phyloP scores from a whole-genome alignment of 1,140 invertebrate species.

The Marisa cornuarietis region DNA sequence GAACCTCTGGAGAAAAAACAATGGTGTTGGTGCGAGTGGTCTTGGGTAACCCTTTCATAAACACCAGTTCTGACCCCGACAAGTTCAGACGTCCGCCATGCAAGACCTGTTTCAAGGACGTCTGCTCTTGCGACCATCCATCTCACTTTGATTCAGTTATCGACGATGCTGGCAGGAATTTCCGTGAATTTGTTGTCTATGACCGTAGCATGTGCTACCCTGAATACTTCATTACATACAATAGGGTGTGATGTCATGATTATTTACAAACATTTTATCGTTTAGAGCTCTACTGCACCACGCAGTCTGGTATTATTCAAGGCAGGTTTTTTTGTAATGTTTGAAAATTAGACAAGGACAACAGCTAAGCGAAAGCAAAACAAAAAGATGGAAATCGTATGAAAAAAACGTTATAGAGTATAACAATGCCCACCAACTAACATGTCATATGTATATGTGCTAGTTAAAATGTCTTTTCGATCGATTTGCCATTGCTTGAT shows the following conservation, averaged over 20 bases:
- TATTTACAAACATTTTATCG: too few relatives aligned
- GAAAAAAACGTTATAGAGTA: too few relatives aligned
- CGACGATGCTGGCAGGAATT: constrained; percentile 39
- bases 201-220: constrained; percentile 47
- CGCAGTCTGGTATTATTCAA: too few relatives aligned
- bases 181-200: constrained; percentile 55
- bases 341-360: too few relatives aligned
- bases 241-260: constrained; percentile 20
- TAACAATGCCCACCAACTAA: too few relatives aligned
- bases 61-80: constrained; percentile 8
- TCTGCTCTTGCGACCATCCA: constrained; percentile 2
- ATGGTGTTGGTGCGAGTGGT: constrained; percentile 39
- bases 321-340: too few relatives aligned
- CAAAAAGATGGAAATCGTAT: too few relatives aligned
- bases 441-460: too few relatives aligned
- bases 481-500: too few relatives aligned
- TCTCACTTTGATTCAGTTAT: constrained; percentile 41
- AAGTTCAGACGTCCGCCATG: constrained; percentile 36
- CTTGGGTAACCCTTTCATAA: constrained; percentile 36
- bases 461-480: too few relatives aligned
- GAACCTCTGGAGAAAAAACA: constrained; percentile 20
- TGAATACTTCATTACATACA: constrained; percentile 54
- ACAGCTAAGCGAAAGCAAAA: too few relatives aligned
- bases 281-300: too few relatives aligned
- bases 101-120: constrained; percentile 13